phyloP scores from a whole-genome alignment of 2,888 invertebrate genomes.

The Mesochorus sp. region DNA sequence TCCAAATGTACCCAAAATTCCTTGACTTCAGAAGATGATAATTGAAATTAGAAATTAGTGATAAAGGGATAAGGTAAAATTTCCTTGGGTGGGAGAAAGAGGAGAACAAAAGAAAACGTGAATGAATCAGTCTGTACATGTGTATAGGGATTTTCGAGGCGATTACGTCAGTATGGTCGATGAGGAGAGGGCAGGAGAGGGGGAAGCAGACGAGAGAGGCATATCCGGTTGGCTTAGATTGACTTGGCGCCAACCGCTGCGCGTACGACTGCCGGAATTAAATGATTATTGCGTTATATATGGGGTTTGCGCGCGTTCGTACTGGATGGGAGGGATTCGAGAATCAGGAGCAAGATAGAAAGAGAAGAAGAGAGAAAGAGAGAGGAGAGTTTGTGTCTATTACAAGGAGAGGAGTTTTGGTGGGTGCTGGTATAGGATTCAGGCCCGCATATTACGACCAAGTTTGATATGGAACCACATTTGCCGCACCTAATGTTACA shows the following conservation, averaged over 20 bases:
- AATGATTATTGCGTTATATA: constrained; percentile 81
- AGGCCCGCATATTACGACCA: constrained; percentile 41
- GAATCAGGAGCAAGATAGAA: constrained; percentile 46
- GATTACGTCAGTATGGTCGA: constrained; percentile 76
- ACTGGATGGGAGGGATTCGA: constrained; percentile 42
- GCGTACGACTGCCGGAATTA: constrained; percentile 81
- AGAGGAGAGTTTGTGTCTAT: constrained; percentile 16
- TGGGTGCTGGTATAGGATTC: constrained; percentile 34
- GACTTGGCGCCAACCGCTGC: constrained; percentile 81
- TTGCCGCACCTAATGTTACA: constrained; percentile 42
- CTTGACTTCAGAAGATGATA: background rate
- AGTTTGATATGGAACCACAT: background rate
- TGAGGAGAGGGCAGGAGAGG: constrained; percentile 9
- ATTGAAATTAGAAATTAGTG: constrained; percentile 4
- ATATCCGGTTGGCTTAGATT: constrained; percentile 82
- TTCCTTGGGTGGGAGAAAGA: too few species aligned
- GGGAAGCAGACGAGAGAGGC: constrained; percentile 74
- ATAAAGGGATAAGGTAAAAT: background rate
- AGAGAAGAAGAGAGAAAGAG: constrained; percentile 23
- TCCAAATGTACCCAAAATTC: too few species aligned
- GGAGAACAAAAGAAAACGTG: constrained; percentile 59
- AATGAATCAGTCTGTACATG: constrained; percentile 64
- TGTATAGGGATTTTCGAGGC: constrained; percentile 36
- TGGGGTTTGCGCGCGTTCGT: constrained; percentile 63
- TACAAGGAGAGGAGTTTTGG: constrained; percentile 37